Evolutionary conservation across 2,888 invertebrate genomes (phyloP).

Genomic region (Limnephilus rhombicus): DNA sequence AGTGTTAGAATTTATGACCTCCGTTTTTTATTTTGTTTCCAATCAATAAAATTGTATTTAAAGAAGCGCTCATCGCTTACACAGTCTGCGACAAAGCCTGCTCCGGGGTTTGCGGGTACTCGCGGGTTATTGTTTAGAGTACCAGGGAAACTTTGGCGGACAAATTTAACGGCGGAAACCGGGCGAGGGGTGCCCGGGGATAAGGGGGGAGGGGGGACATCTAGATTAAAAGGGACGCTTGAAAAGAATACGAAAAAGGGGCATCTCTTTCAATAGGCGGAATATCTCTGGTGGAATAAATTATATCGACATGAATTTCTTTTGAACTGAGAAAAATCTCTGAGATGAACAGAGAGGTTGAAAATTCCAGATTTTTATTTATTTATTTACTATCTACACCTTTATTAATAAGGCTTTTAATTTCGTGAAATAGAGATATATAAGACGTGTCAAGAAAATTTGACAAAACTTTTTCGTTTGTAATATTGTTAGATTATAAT

Average conservation of each 20-base stretch:
- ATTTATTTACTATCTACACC: background rate
- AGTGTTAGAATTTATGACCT: background rate
- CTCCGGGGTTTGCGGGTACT: background rate
- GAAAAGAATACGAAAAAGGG: conserved; percentile 54
- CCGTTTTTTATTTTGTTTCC: conserved; percentile 23
- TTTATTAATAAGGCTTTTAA: background rate
- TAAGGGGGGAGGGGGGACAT: conserved; percentile 13
- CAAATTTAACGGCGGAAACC: conserved; percentile 62
- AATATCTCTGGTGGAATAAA: conserved; percentile 55
- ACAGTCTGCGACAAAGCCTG: background rate
- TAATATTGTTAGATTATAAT: background rate
- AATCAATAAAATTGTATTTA: conserved; percentile 24
- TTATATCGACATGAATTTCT: conserved; percentile 55
- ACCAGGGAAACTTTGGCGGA: conserved; percentile 51
- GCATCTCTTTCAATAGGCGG: conserved; percentile 42
- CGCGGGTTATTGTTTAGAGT: conserved; percentile 44
- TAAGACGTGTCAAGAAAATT: background rate
- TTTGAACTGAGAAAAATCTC: conserved; percentile 33
- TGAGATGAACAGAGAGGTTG: background rate
- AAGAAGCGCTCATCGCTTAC: background rate
- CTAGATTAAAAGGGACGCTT: conserved; percentile 62
- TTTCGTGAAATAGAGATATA: background rate
- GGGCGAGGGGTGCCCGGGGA: conserved; percentile 19
- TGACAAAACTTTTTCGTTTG: no score
- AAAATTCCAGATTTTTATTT: background rate